Evolutionary conservation across 2,113 vertebrate species (phyloP).

Genomic region (Gymnarchus niloticus): DNA sequence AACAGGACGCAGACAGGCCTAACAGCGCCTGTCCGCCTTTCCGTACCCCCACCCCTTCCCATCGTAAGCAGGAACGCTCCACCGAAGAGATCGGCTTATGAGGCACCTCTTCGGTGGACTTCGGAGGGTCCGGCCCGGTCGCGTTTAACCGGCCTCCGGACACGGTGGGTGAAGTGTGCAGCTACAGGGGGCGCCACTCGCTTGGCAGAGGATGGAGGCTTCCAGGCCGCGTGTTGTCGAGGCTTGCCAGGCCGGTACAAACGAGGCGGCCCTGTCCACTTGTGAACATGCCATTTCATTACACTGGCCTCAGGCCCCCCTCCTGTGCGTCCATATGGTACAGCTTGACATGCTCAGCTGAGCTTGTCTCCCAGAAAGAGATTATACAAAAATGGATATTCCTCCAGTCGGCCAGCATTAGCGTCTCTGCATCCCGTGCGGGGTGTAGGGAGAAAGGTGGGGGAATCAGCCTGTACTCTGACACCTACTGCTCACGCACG

Average conservation of each 20-base stretch:
- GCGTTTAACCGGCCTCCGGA: not conserved
- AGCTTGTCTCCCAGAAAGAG: conserved; percentile 21
- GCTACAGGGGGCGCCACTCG: not conserved
- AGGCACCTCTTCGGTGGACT: not conserved
- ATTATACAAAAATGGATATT: conserved; percentile 22
- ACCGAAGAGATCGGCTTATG: no score
- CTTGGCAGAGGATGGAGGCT: not conserved
- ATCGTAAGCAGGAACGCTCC: not conserved
- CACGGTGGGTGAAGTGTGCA: not conserved
- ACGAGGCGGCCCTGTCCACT: not conserved
- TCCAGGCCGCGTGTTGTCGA: not conserved
- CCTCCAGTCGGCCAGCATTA: conserved; percentile 19
- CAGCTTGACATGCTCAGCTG: conserved; percentile 16
- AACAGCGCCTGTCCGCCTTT: not conserved
- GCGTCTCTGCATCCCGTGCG: not conserved
- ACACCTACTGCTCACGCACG: conserved; percentile 20
- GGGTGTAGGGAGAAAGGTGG: not conserved
- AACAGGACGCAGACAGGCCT: not conserved
- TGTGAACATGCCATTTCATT: conserved; percentile 22
- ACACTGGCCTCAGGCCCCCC: not conserved
- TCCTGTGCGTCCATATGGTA: not conserved
- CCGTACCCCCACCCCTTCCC: not conserved
- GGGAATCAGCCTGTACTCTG: not conserved
- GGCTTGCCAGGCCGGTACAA: not conserved
- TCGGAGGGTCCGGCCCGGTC: not conserved